Base-by-base conservation (phyloP, 2,113 vertebrate species). In the Murina feae region DNA sequence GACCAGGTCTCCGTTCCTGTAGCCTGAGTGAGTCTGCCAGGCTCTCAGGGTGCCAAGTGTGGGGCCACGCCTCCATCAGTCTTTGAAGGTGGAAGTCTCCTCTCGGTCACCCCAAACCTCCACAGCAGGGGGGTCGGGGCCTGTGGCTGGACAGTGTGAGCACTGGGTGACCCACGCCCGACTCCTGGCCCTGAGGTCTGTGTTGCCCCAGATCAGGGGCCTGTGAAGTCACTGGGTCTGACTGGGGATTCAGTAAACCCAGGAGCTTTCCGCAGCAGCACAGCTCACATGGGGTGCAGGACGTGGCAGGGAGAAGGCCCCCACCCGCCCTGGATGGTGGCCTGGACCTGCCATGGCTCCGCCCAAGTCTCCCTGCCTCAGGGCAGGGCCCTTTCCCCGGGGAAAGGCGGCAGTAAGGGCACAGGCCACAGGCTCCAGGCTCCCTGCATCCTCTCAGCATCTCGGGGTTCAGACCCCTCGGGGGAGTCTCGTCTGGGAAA, bases 141-240 rank as follows among this genome's bases (percentile, higher is more conserved):
- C 49, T 6, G 23, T 16, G 55, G 71, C 37, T 4, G 37, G 42
- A 25, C 1, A 2, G 17, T 6, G 1, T 1, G 6, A 13, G 3
- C 39, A 0, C 0, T 2, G 1, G 3, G 47, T 28, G 20, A 16
- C 60, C 51, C 60, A 2, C 7, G 0, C 1, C 69, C 9, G 9
- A 18, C 17, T 14, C 3, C 47, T 44, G 79, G 74, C 20, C 65
- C 55, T n/a, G 78, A 32, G 55, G 35, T 35, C 66, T 53, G 4
- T 17, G 65, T 20, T 25, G 21, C 28, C 17, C 53, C 21, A 6
- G 53, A 20, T 55, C 53, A 21, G 53, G 2, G 2, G 53, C 53
- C 20, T 8, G 53, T 55, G 53, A 20, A 2, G 2, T 55, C 18
- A 20, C 7, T 14, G 17, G 53, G 53, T 55, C 53, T 21, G 53